Evolutionary conservation across 2,888 invertebrate species (phyloP), one percentile per base, ranked within the genome.

Genomic region (Andrena flavipes): DNA sequence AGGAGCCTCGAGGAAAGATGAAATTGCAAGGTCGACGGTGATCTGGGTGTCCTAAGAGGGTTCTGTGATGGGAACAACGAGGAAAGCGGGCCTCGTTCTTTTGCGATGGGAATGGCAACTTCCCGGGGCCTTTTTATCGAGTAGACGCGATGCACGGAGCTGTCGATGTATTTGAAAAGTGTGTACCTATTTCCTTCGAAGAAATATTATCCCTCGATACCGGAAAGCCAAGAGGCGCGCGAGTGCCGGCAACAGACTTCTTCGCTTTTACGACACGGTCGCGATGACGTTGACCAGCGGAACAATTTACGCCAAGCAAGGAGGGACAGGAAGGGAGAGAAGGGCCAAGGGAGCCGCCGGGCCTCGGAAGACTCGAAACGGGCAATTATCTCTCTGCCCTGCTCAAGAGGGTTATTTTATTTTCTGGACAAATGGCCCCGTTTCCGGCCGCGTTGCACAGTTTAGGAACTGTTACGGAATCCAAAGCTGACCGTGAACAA

Each of bases 351-450:
- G 30, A 60, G 29, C 78, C 20, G 72, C 35, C 51, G 77, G 75
- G n/a, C 59, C 62, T 68, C 63, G 63, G 78, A 82, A 83, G 73
- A 70, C 64, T 87, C 80, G 83, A 87, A 84, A 82, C 76, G 70
- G 80, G 68, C 71, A 83, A 88, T 89, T 90, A 89, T 83, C 84
- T 83, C 82, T 73, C 59, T 33, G 56, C 29, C 68, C 30, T 56
- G 71, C 42, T 60, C 65, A 78, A 85, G 74, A 81, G 85, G 87
- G 84, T 81, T 87, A 89, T 84, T 89, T 90, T 89, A 89, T 89
- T 89, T 89, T 82, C 87, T 88, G 82, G 81, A 26, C 88, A 84
- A 89, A 88, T 83, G 88, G 88, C 81, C 85, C 82, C 54, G 82
- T 87, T 88, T 88, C 88, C 88, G 88, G 86, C 73, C 74, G 63